Base-by-base conservation (phyloP, 2,797 vertebrate genomes). In the Glyptemys insculpta region DNA sequence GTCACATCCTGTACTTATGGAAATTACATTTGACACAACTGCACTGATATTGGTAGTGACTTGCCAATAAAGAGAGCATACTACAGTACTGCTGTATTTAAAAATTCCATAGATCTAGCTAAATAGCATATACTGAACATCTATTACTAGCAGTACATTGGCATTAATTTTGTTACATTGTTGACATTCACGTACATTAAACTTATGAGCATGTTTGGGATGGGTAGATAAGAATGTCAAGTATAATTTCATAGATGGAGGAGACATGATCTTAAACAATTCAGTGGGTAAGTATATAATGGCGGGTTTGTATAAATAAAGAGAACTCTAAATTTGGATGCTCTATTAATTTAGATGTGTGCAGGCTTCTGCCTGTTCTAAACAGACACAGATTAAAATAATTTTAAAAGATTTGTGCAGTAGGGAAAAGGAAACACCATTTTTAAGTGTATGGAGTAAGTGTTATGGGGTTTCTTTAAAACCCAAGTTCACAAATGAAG, bases 31-130 rank as follows among this genome's bases (percentile, higher is more conserved):
- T 95, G 92, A 95, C 92, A 96, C 94, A 96, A 91, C 95, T 96
- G 95, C 97, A 96, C 94, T 96, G 95, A 72, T 92, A 81, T 97
- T 93, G 95, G 91, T 97, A 94, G 96, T 96, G 93, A 94, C 90
- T 97, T 97, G 96, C 96, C 93, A 98, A 97, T 97, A 97, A 97
- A 98, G 91, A 91, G 96, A 96, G 97, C 96, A 96, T 95, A 97
- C 96, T 4, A 25, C 54, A 54, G 54, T 54, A 91, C 83, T 92
- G 96, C 92, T 86, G 84, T 88, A 93, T 88, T 62, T 88, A 92
- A 94, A 74, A 82, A 96, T 89, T 96, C 95, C 87, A 92, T 92
- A 87, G 89, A 93, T 96, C 52, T 97, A 97, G 95, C 93, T 96
- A 4, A 84, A 59, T 72, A 21, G 85, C 91, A 74, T 84, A 16